Evolutionary conservation across 2,888 invertebrate genomes (phyloP).

Genomic region (Aporophyla lueneburgensis): DNA sequence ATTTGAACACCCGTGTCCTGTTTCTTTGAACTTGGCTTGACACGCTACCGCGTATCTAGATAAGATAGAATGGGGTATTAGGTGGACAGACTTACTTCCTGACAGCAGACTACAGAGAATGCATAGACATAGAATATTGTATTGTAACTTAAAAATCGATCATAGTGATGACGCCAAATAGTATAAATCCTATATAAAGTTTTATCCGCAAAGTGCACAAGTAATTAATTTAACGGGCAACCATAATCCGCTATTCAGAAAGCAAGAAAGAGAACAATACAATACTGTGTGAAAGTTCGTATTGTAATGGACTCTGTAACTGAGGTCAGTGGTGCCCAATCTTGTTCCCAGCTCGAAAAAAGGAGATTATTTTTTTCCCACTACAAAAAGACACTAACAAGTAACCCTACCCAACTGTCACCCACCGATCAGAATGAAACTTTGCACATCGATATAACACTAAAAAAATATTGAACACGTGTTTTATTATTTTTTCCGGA

Average conservation of each 20-base stretch:
- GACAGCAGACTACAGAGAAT: background rate
- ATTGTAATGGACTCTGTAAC: slow-evolving; percentile 22
- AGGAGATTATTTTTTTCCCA: too few relatives aligned
- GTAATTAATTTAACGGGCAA: slow-evolving; percentile 33
- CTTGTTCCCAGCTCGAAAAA: background rate
- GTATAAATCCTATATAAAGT: background rate
- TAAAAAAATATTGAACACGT: too few relatives aligned
- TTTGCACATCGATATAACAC: too few relatives aligned
- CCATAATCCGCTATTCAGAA: slow-evolving; percentile 21
- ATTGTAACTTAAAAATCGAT: background rate
- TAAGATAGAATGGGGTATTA: background rate
- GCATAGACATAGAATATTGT: background rate
- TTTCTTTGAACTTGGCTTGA: too few relatives aligned
- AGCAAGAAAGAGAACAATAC: slow-evolving; percentile 16
- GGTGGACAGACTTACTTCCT: background rate
- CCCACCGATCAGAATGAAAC: too few relatives aligned
- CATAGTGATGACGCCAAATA: background rate
- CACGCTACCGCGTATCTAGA: too few relatives aligned
- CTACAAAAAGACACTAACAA: too few relatives aligned
- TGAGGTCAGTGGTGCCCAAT: slow-evolving; percentile 16
- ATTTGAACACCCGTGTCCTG: too few relatives aligned
- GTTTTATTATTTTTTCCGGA: too few relatives aligned
- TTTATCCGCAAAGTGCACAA: background rate
- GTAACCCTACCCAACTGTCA: too few relatives aligned
- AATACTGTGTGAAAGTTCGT: slow-evolving; percentile 32